phyloP scores from a whole-genome alignment of 2,113 vertebrate genomes.

The Chaetorhynchus papuensis region DNA sequence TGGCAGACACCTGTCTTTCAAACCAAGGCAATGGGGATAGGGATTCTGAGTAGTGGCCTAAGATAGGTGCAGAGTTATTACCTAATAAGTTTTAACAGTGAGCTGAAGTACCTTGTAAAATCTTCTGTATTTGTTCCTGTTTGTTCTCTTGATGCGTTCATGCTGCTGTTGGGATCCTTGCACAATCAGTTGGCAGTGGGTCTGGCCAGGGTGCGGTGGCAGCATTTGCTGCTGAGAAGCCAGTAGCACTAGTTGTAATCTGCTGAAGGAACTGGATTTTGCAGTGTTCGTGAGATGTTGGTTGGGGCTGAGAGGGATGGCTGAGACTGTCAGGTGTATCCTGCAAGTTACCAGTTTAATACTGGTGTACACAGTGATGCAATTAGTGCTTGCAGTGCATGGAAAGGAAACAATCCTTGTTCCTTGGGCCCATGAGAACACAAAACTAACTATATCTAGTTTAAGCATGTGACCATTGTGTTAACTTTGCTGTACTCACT shows the following conservation, averaged over 20 bases:
- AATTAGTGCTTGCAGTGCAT: not conserved
- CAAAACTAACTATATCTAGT: not conserved
- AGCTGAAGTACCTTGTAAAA: not conserved
- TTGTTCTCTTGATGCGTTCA: not conserved
- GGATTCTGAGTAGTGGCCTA: not conserved
- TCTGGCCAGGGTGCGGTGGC: not conserved
- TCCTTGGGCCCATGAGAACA: not conserved
- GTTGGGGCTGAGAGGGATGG: not conserved
- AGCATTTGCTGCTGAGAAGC: not conserved
- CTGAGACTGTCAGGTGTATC: not conserved
- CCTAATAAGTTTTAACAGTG: not conserved
- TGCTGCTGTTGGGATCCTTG: not conserved
- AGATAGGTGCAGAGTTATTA: not conserved
- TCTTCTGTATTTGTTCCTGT: not conserved
- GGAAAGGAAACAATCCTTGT: not conserved
- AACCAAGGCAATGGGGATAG: not conserved
- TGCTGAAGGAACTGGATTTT: not conserved
- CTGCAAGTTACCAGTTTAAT: not conserved
- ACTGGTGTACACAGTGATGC: not conserved
- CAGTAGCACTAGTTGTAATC: not conserved
- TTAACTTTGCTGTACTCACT: not conserved
- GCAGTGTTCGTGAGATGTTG: not conserved
- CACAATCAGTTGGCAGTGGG: not conserved
- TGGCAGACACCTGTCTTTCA: not conserved
- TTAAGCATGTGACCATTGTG: not conserved